Evolutionary conservation across 2,113 vertebrate genomes (phyloP).

Genomic region (Octodon degus): DNA sequence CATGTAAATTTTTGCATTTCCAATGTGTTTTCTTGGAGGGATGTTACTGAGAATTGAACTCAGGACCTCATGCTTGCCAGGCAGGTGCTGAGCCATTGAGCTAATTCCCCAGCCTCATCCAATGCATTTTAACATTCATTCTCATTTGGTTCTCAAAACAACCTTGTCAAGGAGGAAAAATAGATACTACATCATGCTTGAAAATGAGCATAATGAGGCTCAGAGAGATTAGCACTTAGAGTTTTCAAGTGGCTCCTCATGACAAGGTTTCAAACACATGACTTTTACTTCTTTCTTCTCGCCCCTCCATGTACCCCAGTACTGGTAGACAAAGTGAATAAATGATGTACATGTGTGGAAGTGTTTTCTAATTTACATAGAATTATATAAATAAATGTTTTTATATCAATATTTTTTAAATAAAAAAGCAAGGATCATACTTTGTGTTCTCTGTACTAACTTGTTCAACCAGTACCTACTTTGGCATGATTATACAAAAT

Average conservation of each 20-base stretch:
- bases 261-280: background rate
- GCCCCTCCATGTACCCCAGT: background rate
- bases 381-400: background rate
- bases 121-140: background rate
- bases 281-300: background rate
- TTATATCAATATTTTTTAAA: background rate
- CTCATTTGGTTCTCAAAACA: background rate
- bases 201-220: background rate
- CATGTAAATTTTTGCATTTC: background rate
- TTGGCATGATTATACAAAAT: background rate
- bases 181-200: background rate
- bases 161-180: background rate
- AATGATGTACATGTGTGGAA: background rate
- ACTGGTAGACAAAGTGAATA: background rate
- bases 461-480: background rate
- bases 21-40: background rate
- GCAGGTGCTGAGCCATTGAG: too few relatives aligned
- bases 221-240: background rate
- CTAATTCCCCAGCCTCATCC: background rate
- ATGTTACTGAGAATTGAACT: too few relatives aligned
- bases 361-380: background rate
- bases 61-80: too few relatives aligned
- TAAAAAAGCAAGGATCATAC: background rate
- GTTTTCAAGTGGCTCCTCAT: background rate
- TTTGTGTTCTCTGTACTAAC: conserved; percentile 2